Evolutionary conservation across 2,888 invertebrate genomes (phyloP), one percentile per base, ranked within the genome.

Genomic region (Pseudanteris insignis): DNA sequence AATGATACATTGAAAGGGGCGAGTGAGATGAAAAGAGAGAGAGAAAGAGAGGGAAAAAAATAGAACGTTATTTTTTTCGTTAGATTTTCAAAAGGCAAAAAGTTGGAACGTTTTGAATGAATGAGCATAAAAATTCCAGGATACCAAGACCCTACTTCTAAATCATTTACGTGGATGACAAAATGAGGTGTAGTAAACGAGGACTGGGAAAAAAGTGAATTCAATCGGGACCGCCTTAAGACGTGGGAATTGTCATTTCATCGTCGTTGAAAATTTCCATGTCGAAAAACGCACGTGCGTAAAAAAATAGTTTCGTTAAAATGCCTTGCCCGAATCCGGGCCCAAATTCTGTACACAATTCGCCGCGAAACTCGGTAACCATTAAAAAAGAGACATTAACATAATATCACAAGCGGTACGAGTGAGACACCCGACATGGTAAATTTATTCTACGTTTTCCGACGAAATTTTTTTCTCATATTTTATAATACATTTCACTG

Each of bases 311-410:
- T 38, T 53, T 53, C 47, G 57, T 51, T 54, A 41, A 51, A 43
- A 57, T 51, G 51, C 41, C 26, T 47, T 4, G 10, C 8, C 7
- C 13, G 34, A 29, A 40, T 47, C 38, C 13, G 14, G 25, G 10
- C 13, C 28, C 33, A 28, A 58, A 58, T 24, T 44, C 37, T 21
- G 34, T 47, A 12, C 32, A 33, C 41, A 43, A 50, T 41, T 54
- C 43, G 14, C 28, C 36, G 37, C 41, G 21, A 51, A 59, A 53
- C 32, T 54, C 36, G 68, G 29, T 4, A 36, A 28, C 9, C 18
- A 21, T n/a, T 14, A 18, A 21, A 12, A 12, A 67, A 72, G 70
- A 68, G 70, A 69, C 58, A 14, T n/a, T 13, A 2, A 14, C 2
- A n/a, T 4, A n/a, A 26, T 26, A 18, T 4, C 18, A 18, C 4